Percentiles rank a stretch among this genome's conserved stretches.
Evolutionary conservation across 1,140 invertebrate species (phyloP).

Genomic region (Pseudomyrmex dendroicus): DNA sequence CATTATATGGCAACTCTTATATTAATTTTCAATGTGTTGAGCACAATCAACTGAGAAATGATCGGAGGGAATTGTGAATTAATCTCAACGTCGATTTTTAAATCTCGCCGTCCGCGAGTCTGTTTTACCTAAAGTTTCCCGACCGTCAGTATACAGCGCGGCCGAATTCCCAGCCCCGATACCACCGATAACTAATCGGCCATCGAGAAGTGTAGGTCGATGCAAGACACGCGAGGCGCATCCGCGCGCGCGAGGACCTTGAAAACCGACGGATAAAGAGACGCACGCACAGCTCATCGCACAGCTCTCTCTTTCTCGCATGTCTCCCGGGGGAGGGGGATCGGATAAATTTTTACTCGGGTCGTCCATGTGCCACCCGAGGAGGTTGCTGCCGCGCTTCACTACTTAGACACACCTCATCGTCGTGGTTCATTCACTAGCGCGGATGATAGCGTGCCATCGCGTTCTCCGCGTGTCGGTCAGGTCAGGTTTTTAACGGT

Average conservation of each 20-base stretch:
- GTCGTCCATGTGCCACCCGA: conserved; percentile 33
- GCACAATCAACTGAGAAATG: neutral
- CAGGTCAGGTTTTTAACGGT: conserved; percentile 82
- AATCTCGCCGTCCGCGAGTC: neutral
- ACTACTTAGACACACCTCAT: conserved; percentile 49
- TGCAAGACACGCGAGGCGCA: conserved; percentile 36
- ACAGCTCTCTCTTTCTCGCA: conserved; percentile 26
- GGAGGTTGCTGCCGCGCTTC: conserved; percentile 44
- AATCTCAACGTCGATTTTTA: neutral
- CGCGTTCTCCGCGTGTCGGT: conserved; percentile 63
- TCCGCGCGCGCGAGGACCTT: conserved; percentile 37
- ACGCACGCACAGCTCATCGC: conserved; percentile 18
- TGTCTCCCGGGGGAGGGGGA: conserved; percentile 30
- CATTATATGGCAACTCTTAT: neutral
- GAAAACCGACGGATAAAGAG: conserved; percentile 19
- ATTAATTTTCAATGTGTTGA: neutral
- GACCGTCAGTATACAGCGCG: neutral
- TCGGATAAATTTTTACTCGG: conserved; percentile 67
- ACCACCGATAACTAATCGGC: conserved; percentile 27
- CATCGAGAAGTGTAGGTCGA: conserved; percentile 28
- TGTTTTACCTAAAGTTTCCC: neutral
- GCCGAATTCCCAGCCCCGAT: conserved; percentile 4
- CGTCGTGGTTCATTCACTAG: conserved; percentile 64
- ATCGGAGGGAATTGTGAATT: too few relatives aligned
- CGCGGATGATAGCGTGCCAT: conserved; percentile 74